These are phyloP conservation scores for Hemithea aestivaria DNA, from an alignment of 2,888 invertebrate genomes.

Conservation along the genomic window DNA sequence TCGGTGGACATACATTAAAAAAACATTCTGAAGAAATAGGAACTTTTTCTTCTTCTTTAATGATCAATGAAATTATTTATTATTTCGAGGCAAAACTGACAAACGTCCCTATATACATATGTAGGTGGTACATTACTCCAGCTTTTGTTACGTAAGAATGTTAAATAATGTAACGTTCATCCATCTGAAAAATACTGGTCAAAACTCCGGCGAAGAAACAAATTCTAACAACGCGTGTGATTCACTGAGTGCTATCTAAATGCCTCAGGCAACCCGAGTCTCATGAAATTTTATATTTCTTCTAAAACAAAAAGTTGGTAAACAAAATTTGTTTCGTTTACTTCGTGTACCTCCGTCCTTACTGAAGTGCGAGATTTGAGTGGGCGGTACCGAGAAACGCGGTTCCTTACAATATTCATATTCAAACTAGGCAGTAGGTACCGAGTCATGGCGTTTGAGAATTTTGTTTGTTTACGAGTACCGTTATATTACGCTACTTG, in stretches of 20 bases:
- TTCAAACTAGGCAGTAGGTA: conserved; percentile 31
- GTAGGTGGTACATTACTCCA: too few species aligned
- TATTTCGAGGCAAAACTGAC: too few species aligned
- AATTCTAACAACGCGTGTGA: too few species aligned
- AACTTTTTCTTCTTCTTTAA: too few species aligned
- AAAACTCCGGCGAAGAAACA: too few species aligned
- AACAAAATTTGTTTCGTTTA: conserved; percentile 12
- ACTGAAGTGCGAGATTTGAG: conserved; percentile 9
- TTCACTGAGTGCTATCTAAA: conserved; percentile 9
- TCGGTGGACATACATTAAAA: too few species aligned
- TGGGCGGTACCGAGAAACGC: conserved; percentile 1
- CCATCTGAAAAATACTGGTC: too few species aligned
- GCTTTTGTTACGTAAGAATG: too few species aligned
- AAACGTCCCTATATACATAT: too few species aligned
- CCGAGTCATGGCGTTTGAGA: conserved; percentile 22
- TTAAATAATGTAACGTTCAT: too few species aligned
- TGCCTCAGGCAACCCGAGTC: conserved; percentile 17
- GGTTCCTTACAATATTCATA: conserved; percentile 30
- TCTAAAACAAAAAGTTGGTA: conserved; percentile 21
- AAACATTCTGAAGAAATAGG: too few species aligned
- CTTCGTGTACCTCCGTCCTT: conserved; percentile 5
- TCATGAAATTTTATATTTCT: conserved; percentile 27
- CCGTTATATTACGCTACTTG: conserved; percentile 42
- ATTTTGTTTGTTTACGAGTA: conserved; percentile 44
- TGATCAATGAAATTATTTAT: too few species aligned